Percentiles rank a stretch among this genome's conserved stretches.
These are phyloP conservation scores for Panopea generosa DNA, from an alignment of 2,888 invertebrate species.

Conservation along the genomic window DNA sequence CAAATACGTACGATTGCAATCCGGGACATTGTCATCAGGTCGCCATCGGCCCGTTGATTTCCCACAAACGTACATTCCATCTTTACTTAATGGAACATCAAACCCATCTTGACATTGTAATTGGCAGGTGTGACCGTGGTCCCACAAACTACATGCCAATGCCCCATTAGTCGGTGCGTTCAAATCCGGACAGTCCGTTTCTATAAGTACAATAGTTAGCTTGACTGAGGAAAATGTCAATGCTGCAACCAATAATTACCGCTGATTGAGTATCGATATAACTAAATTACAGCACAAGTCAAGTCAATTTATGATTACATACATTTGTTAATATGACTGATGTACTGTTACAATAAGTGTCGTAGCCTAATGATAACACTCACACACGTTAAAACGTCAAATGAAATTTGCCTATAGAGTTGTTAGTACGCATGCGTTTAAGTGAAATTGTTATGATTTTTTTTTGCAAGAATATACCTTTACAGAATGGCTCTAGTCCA, in stretches of 20 bases:
- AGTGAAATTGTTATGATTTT: no score
- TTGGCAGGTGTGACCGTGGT: slow-evolving; percentile 46
- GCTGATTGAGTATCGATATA: background rate
- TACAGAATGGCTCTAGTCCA: slow-evolving; percentile 37
- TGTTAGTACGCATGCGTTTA: no score
- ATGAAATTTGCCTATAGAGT: no score
- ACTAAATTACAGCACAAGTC: background rate
- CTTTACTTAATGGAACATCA: slow-evolving; percentile 39
- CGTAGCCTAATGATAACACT: no score
- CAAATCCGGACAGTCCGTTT: slow-evolving; percentile 3
- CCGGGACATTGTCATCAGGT: slow-evolving; percentile 45
- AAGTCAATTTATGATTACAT: background rate
- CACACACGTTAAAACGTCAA: no score
- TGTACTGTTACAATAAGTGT: no score
- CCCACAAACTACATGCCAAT: slow-evolving; percentile 51
- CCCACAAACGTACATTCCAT: slow-evolving; percentile 49
- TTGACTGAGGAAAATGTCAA: background rate
- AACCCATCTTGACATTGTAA: slow-evolving; percentile 48
- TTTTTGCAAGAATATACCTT: no score
- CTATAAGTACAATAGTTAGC: no score
- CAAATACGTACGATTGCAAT: slow-evolving; percentile 39
- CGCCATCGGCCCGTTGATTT: slow-evolving; percentile 46
- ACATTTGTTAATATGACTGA: background rate
- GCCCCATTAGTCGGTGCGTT: slow-evolving; percentile 48
- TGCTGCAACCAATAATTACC: background rate